Percentiles rank a stretch among this genome's conserved stretches.
Evolutionary conservation across 2,113 vertebrate genomes (phyloP).

Genomic region (Vidua macroura): DNA sequence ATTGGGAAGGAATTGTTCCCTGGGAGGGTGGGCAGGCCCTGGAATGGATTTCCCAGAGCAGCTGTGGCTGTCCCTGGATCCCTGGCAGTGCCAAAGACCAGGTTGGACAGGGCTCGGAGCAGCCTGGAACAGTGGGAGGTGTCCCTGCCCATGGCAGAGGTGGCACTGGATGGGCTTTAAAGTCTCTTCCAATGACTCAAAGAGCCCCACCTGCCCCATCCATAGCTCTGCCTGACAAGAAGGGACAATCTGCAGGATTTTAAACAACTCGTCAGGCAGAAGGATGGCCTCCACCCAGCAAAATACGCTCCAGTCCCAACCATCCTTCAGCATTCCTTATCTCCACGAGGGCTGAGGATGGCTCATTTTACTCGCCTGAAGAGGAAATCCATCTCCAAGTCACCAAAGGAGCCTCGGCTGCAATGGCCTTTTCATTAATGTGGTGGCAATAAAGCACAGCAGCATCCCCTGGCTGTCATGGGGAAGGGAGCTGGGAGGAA

Average conservation of each 20-base stretch:
- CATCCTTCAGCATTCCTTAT: slow-evolving; percentile 20
- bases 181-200: neutral
- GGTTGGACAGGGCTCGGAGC: fast-evolving
- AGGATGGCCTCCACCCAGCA: neutral
- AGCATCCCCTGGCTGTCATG: slow-evolving; percentile 32
- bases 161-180: fast-evolving
- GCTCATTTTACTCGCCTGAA: neutral
- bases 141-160: neutral
- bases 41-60: neutral
- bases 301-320: neutral
- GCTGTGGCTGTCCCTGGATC: neutral
- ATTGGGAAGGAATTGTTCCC: neutral
- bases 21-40: fast-evolving
- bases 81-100: neutral
- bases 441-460: slow-evolving; percentile 43
- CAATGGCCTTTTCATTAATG: slow-evolving; percentile 30
- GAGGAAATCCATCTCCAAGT: slow-evolving; percentile 42
- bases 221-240: neutral
- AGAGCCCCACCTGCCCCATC: neutral
- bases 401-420: neutral
- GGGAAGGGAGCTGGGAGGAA: slow-evolving; percentile 23
- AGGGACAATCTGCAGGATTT: neutral
- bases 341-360: neutral
- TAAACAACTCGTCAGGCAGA: neutral
- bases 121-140: fast-evolving